phyloP scores from a whole-genome alignment of 1,140 invertebrate genomes.

The Bombus superbus region DNA sequence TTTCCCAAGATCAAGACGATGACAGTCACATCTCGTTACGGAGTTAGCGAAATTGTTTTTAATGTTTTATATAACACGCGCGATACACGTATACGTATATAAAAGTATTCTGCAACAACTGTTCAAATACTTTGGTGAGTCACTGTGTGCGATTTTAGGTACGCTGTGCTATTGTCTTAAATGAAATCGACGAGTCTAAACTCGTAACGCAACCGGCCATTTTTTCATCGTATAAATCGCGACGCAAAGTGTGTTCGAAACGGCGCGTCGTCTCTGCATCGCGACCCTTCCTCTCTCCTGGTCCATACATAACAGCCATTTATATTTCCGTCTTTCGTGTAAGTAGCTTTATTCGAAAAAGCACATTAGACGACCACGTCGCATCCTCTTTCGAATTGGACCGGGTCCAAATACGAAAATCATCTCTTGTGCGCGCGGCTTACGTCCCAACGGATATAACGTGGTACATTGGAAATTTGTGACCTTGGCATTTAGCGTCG shows the following conservation, averaged over 20 bases:
- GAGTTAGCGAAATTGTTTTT: too few species aligned
- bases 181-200: neutral
- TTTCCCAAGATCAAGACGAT: too few species aligned
- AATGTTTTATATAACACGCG: too few species aligned
- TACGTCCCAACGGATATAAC: neutral
- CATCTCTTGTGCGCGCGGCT: conserved; percentile 1
- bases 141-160: too few species aligned
- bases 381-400: conserved; percentile 41
- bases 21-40: too few species aligned
- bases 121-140: too few species aligned
- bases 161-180: neutral
- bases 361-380: conserved; percentile 44
- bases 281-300: neutral
- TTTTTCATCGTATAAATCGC: conserved; percentile 19
- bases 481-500: conserved; percentile 42
- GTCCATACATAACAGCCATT: conserved; percentile 30
- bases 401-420: conserved; percentile 47
- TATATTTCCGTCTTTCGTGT: conserved; percentile 49
- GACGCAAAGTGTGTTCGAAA: conserved; percentile 15
- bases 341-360: conserved; percentile 57
- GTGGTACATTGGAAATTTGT: conserved; percentile 20
- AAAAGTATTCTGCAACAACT: too few species aligned
- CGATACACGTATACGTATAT: too few species aligned
- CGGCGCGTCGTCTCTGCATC: neutral
- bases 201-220: too few species aligned